Conservation (phyloP, 1,140 invertebrate genomes). For the Macrotrachela quadricornifera region DNA sequence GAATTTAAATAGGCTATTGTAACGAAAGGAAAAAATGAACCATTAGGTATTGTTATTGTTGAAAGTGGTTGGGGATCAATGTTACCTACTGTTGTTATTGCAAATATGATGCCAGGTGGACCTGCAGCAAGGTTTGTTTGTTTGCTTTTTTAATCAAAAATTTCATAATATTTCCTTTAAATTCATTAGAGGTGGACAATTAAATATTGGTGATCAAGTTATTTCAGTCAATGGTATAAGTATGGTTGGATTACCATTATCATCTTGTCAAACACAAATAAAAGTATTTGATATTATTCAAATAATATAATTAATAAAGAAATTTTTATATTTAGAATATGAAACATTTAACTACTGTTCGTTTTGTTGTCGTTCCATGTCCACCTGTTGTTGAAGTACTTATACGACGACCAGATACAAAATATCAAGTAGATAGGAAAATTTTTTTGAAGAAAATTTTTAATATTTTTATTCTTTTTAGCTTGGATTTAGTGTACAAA, state of each 20-base stretch:
- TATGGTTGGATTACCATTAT: constrained; percentile 81
- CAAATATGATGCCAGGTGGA: constrained; percentile 78
- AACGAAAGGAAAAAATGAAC: constrained; percentile 90
- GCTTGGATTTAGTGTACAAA: constrained; percentile 96
- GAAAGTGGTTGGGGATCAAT: constrained; percentile 99
- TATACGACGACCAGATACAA: constrained; percentile 93
- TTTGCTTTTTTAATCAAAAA: no score
- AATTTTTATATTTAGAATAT: constrained; percentile 20
- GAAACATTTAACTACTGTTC: constrained; percentile 82
- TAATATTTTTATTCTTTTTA: no score
- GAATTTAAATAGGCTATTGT: constrained; percentile 46
- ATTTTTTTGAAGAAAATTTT: no score
- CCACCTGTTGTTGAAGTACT: constrained; percentile 98
- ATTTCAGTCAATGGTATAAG: constrained; percentile 97
- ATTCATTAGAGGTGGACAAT: constrained; percentile 72
- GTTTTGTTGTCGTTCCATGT: constrained; percentile 95
- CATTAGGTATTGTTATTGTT: constrained; percentile 89
- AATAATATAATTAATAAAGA: no score
- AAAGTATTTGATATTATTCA: constrained; percentile 38
- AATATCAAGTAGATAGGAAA: constrained; percentile 49
- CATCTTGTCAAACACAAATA: constrained; percentile 92
- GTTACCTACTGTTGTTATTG: constrained; percentile 94
- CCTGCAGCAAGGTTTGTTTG: constrained; percentile 72
- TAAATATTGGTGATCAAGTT: constrained; percentile 98
- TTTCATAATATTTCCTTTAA: no score